Evolutionary conservation across 1,140 invertebrate species (phyloP).

Genomic region (Drosophila tani): DNA sequence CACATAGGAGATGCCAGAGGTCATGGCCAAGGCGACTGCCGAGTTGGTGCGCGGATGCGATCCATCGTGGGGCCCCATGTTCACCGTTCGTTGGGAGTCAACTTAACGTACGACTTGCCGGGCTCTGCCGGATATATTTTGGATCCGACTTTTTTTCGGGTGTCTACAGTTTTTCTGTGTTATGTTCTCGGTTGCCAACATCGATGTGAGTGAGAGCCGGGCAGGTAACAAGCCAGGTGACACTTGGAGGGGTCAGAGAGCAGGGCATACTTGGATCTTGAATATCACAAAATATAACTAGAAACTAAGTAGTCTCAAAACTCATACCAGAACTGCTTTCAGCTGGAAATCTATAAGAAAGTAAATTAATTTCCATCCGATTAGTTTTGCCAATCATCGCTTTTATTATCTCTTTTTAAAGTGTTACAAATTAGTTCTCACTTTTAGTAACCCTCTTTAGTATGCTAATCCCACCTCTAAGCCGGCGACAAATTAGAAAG

Average conservation of each 20-base stretch:
- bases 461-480: constrained; percentile 61
- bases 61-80: constrained; percentile 26
- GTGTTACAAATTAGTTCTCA: constrained; percentile 21
- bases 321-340: background rate
- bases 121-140: constrained; percentile 4
- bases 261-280: constrained; percentile 10
- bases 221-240: background rate
- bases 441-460: constrained; percentile 46
- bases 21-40: constrained; percentile 6
- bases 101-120: constrained; percentile 34
- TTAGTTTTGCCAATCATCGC: background rate
- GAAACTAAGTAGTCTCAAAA: background rate
- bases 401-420: background rate
- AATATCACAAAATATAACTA: background rate
- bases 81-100: constrained; percentile 22
- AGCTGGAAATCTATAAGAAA: background rate
- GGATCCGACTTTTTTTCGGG: constrained; percentile 6
- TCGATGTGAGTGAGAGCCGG: constrained; percentile 16
- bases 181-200: constrained; percentile 25
- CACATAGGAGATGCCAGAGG: constrained; percentile 59
- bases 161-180: constrained; percentile 16
- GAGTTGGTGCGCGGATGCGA: constrained; percentile 24
- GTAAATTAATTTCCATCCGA: background rate
- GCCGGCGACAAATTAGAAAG: constrained; percentile 68
- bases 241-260: background rate